phyloP scores from a whole-genome alignment of 92 coral and sea anemone species.

The Heliopora coerulea region DNA sequence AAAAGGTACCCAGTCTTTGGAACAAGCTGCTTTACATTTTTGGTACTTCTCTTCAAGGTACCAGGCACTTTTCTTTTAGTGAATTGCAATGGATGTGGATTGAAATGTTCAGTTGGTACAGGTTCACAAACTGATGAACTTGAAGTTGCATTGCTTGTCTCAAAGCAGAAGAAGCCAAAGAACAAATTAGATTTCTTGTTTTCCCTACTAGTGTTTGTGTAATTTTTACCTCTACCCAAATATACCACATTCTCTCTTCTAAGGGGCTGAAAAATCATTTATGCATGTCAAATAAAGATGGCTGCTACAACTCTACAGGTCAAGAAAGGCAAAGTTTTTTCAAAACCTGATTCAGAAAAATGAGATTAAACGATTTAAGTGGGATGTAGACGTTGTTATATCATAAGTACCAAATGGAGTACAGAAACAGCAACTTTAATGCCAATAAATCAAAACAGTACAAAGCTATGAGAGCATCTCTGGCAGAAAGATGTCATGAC shows the following conservation, averaged over 20 bases:
- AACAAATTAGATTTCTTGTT: constrained; percentile 12
- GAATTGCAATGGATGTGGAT: constrained; percentile 30
- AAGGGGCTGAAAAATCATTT: too few species aligned
- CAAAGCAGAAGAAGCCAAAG: constrained; percentile 9
- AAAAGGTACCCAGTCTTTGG: constrained; percentile 59
- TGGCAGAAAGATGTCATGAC: too few species aligned
- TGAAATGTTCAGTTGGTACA: neutral
- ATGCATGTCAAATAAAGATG: too few species aligned
- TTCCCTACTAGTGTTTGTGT: constrained; percentile 21
- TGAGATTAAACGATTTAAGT: too few species aligned
- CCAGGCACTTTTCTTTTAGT: constrained; percentile 19
- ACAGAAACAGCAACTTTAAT: too few species aligned
- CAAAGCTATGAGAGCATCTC: too few species aligned
- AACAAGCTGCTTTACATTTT: constrained; percentile 1
- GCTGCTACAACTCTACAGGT: constrained; percentile 1
- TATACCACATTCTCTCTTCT: constrained; percentile 6
- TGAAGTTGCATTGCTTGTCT: constrained; percentile 2
- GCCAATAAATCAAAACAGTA: too few species aligned
- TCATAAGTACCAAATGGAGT: too few species aligned
- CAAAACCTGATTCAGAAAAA: too few species aligned
- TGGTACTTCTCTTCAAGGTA: neutral
- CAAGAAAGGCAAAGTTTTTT: too few species aligned
- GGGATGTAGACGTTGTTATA: too few species aligned
- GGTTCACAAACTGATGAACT: neutral
- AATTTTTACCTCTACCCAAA: constrained; percentile 17